Percentiles rank a stretch among this genome's conserved stretches.
Evolutionary conservation across 92 coral and sea anemone species (phyloP).

Genomic region (Parazoanthus darwini): DNA sequence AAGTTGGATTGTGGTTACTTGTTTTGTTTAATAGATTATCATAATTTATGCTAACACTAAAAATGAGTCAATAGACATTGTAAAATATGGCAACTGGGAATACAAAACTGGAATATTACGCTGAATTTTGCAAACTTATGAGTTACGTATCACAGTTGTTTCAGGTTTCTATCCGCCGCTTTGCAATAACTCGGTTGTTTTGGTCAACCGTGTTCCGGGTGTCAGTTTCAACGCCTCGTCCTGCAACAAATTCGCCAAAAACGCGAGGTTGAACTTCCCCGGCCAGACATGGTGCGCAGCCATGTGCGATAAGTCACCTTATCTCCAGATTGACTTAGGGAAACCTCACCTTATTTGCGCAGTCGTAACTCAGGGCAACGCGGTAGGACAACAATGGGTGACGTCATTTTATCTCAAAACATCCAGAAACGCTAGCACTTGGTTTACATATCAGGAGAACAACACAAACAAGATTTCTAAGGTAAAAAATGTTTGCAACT

Average conservation of each 20-base stretch:
- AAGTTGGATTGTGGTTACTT: too few relatives aligned
- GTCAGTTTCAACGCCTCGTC: not conserved
- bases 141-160: not conserved
- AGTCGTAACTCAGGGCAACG: constrained; percentile 2
- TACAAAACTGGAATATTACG: too few relatives aligned
- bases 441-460: constrained; percentile 4
- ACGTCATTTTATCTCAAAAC: constrained; percentile 2
- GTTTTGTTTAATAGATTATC: too few relatives aligned
- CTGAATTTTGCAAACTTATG: not conserved
- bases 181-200: not conserved
- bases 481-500: too few relatives aligned
- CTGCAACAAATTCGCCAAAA: not conserved
- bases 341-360: not conserved
- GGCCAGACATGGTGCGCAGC: constrained; percentile 8
- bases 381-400: constrained; percentile 11
- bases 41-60: too few relatives aligned
- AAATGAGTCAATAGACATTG: too few relatives aligned
- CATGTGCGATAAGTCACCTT: not conserved
- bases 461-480: not conserved
- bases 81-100: too few relatives aligned
- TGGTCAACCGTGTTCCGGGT: not conserved
- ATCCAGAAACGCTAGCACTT: constrained; percentile 1
- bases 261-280: not conserved
- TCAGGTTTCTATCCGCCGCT: not conserved
- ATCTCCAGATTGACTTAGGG: not conserved